phyloP scores from a whole-genome alignment of 2,113 vertebrate species.

The Eclectus roratus region DNA sequence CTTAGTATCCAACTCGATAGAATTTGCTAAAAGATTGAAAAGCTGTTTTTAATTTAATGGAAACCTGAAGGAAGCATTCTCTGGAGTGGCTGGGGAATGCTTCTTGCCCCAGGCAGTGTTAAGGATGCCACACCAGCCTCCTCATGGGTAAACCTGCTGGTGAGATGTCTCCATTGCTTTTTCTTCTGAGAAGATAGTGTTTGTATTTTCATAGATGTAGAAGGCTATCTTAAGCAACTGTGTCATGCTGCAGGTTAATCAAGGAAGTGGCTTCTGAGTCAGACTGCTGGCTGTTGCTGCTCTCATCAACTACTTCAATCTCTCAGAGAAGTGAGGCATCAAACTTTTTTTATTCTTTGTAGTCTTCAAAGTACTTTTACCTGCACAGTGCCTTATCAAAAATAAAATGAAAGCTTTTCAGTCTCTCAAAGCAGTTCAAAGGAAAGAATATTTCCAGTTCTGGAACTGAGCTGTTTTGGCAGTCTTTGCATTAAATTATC shows the following conservation, averaged over 20 bases:
- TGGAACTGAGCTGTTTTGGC: background rate
- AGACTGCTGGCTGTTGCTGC: background rate
- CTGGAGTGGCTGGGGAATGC: background rate
- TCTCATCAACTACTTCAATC: background rate
- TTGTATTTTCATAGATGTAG: background rate
- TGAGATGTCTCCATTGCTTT: background rate
- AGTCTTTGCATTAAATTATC: background rate
- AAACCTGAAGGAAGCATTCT: background rate
- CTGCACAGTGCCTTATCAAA: background rate
- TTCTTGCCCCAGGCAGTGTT: background rate
- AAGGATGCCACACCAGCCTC: background rate
- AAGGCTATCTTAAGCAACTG: background rate
- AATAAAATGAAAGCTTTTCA: background rate
- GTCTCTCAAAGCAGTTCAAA: slow-evolving; percentile 38
- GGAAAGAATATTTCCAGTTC: slow-evolving; percentile 14
- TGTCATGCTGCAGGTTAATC: background rate
- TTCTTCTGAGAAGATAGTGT: background rate
- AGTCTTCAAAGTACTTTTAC: slow-evolving; percentile 35
- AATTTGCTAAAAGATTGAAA: background rate
- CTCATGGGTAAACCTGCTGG: background rate
- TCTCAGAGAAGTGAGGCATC: background rate
- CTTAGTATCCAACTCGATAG: background rate
- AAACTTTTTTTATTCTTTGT: background rate
- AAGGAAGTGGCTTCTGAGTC: slow-evolving; percentile 7
- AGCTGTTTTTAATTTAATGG: background rate